Percentiles rank a stretch among this genome's conserved stretches.
Evolutionary conservation across 1,140 invertebrate genomes (phyloP).

Genomic region (Pseudoatta argentina): DNA sequence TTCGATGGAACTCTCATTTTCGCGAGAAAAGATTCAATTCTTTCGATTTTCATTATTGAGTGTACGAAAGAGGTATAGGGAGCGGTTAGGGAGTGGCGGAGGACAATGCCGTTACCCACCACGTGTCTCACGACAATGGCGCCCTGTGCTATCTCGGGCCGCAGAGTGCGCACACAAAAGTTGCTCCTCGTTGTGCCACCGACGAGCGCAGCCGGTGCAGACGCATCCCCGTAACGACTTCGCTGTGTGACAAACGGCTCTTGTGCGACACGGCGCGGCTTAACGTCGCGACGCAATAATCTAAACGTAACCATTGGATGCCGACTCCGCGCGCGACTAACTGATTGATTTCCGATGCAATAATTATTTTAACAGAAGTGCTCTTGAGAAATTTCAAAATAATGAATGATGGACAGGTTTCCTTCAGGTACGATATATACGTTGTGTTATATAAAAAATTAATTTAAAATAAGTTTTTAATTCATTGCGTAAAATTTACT

Average conservation of each 20-base stretch:
- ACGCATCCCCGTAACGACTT: constrained; percentile 62
- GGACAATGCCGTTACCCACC: constrained; percentile 67
- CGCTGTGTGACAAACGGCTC: constrained; percentile 62
- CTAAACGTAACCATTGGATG: constrained; percentile 33
- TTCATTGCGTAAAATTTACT: neutral
- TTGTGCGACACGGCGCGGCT: constrained; percentile 30
- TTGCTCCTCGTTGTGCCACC: constrained; percentile 19
- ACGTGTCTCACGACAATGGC: constrained; percentile 64
- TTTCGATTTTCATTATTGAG: constrained; percentile 66
- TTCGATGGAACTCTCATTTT: constrained; percentile 1
- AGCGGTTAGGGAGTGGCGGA: neutral
- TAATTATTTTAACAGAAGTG: constrained; percentile 36
- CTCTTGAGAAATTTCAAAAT: constrained; percentile 2
- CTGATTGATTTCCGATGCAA: constrained; percentile 56
- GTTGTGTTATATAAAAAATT: neutral
- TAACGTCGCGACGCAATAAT: constrained; percentile 48
- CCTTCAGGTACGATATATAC: neutral
- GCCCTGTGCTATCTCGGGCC: constrained; percentile 46
- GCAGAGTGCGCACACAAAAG: constrained; percentile 65
- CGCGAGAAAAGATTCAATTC: neutral
- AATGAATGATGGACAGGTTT: neutral
- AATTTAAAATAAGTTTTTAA: neutral
- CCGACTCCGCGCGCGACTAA: constrained; percentile 5
- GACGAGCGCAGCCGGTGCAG: constrained; percentile 50
- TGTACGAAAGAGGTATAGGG: constrained; percentile 5